phyloP scores from a whole-genome alignment of 2,113 vertebrate species.

The Alethe diademata region DNA sequence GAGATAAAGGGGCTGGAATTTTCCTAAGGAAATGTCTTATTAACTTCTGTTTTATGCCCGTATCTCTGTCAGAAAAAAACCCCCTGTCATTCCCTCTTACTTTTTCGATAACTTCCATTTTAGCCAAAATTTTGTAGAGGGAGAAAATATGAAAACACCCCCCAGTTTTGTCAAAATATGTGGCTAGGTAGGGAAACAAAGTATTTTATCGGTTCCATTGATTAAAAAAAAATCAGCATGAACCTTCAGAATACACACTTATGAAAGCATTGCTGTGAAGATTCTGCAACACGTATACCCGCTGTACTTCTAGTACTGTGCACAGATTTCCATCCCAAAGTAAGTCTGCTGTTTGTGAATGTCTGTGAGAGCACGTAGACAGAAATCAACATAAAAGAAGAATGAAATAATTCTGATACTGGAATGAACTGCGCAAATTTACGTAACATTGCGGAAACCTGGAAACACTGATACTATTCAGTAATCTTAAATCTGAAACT shows the following conservation, averaged over 20 bases:
- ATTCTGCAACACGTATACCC: neutral
- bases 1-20: constrained; percentile 56
- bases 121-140: neutral
- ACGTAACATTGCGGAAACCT: neutral
- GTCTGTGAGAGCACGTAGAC: neutral
- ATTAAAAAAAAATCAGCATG: neutral
- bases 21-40: constrained; percentile 40
- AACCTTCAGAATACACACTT: neutral
- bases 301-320: neutral
- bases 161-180: neutral
- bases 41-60: neutral
- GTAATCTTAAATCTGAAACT: neutral
- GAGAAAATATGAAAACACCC: neutral
- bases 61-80: neutral
- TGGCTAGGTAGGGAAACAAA: neutral
- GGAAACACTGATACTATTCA: neutral
- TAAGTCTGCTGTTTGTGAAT: neutral
- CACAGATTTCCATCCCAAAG: neutral
- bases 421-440: neutral
- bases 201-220: neutral
- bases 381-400: neutral
- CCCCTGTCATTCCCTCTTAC: neutral
- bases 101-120: neutral
- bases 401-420: neutral
- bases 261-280: neutral